Conservation (phyloP, 2,113 vertebrate species). For the Rhipidura dahli region DNA sequence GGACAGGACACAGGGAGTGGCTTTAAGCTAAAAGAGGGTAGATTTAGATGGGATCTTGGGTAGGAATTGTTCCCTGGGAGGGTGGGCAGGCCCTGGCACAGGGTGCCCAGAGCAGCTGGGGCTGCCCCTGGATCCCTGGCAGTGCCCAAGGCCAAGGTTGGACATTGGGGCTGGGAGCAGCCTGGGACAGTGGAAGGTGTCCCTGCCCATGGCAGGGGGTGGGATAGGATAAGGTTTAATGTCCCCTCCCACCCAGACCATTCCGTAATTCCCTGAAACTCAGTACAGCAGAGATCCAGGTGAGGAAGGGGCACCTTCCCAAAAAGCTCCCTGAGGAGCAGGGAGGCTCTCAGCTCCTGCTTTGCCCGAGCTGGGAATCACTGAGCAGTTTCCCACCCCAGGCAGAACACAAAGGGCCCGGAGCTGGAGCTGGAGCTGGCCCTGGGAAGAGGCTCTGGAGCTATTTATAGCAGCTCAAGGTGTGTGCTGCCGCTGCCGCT, state of each 20-base stretch:
- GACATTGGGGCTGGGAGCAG: fast-evolving
- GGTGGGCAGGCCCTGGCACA: neutral
- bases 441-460: neutral
- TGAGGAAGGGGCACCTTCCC: neutral
- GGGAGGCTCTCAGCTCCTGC: neutral
- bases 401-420: neutral
- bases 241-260: neutral
- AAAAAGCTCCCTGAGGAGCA: neutral
- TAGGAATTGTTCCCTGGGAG: fast-evolving
- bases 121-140: neutral
- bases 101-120: neutral
- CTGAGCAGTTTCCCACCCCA: neutral
- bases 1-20: neutral
- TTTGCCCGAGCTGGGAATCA: fast-evolving
- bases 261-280: neutral
- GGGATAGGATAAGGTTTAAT: neutral
- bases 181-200: neutral
- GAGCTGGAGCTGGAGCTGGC: neutral
- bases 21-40: neutral
- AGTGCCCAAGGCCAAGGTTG: neutral
- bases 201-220: neutral
- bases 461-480: neutral
- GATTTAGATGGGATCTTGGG: neutral
- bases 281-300: neutral
- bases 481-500: neutral